Evolutionary conservation across 1,140 invertebrate genomes (phyloP), one percentile per base, ranked within the genome.

Genomic region (Branchinecta lynchi): DNA sequence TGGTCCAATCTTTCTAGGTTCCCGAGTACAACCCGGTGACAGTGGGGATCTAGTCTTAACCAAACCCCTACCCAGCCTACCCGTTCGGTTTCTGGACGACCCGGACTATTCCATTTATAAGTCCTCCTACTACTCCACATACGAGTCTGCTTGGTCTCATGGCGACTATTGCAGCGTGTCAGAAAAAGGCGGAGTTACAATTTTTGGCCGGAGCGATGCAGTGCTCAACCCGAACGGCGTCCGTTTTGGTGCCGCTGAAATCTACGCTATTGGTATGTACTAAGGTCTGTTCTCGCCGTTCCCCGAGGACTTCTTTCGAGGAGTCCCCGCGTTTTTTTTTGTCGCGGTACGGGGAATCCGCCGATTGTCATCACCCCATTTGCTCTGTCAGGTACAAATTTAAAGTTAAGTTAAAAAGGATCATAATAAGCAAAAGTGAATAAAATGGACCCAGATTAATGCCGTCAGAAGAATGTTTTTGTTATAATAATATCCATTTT

Each of bases 241-340:
- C 3, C 66, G 66, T 7, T 32, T 15, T 21, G 66, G 66, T 15
- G 43, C 66, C 20, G 10, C 66, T 2, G 66, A 67, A 44, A 44
- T 67, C 66, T 67, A 67, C 51, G 17, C 12, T 20, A 60, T 60
- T 60, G 51, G 51, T 60, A 60, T 60, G 51, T 60, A 60, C 6
- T 6, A 60, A 9, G 46, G 9, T 51, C 46, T 9, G n/a, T n/a
- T n/a, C n/a, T n/a, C n/a, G n/a, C n/a, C n/a, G n/a, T n/a, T n/a
- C n/a, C n/a, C n/a, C n/a, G n/a, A n/a, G n/a, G n/a, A n/a, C n/a
- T n/a, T n/a, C n/a, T n/a, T n/a, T n/a, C n/a, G n/a, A n/a, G n/a
- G n/a, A n/a, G n/a, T n/a, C n/a, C n/a, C n/a, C n/a, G n/a, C n/a
- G n/a, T n/a, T n/a, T n/a, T n/a, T n/a, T 51, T 51, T 51, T 51